phyloP scores from a whole-genome alignment of 2,888 invertebrate genomes.

The Hartigia nigra region DNA sequence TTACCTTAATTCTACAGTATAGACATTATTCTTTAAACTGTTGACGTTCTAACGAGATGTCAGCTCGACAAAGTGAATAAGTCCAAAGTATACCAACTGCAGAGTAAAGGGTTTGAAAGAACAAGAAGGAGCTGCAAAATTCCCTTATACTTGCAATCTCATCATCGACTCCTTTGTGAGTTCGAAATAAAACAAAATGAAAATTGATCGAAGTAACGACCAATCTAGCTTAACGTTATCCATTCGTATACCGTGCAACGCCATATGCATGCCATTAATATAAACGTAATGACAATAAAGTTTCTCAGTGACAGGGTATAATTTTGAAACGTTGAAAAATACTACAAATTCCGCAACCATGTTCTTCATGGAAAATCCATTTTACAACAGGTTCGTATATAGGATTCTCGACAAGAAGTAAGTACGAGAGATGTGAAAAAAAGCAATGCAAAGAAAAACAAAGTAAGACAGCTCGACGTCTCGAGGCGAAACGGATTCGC shows the following conservation, averaged over 20 bases:
- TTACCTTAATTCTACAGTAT: not conserved
- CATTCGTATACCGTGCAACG: not conserved
- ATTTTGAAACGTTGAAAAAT: not conserved
- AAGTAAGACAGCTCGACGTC: not conserved
- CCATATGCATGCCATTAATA: not conserved
- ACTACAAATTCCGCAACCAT: not conserved
- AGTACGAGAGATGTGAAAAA: not conserved
- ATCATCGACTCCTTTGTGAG: not conserved
- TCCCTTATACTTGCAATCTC: not conserved
- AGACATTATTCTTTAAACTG: not conserved
- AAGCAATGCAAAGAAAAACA: not conserved
- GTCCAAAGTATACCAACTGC: not conserved
- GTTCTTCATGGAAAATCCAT: not conserved
- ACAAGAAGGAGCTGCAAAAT: not conserved
- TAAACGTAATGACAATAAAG: not conserved
- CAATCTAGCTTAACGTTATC: not conserved
- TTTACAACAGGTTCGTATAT: not conserved
- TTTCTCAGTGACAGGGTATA: not conserved
- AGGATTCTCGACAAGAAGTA: not conserved
- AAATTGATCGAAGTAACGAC: not conserved
- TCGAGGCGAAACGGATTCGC: not conserved
- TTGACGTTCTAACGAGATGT: not conserved
- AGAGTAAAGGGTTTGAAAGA: not conserved
- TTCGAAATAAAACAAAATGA: not conserved
- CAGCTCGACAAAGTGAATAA: not conserved